Evolutionary conservation across 2,113 vertebrate genomes (phyloP).

Genomic region (Casuarius casuarius): DNA sequence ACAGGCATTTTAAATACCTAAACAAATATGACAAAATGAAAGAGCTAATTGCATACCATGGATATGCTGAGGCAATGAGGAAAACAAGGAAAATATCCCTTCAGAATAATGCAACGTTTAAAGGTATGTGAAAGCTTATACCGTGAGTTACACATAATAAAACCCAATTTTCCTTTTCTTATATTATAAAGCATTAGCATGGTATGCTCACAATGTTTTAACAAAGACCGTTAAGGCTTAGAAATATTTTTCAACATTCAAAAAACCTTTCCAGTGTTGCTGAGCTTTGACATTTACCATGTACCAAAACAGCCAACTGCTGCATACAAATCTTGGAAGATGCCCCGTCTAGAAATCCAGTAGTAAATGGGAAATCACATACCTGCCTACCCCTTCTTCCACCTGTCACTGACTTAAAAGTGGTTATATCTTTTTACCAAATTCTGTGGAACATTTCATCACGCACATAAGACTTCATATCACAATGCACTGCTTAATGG

Average conservation of each 20-base stretch:
- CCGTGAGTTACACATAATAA: neutral
- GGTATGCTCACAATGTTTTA: neutral
- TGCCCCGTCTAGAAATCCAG: neutral
- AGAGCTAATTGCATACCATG: neutral
- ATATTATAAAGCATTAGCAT: neutral
- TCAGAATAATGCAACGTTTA: neutral
- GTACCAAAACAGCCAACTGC: neutral
- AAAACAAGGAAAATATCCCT: neutral
- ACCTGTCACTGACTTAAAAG: neutral
- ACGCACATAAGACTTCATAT: neutral
- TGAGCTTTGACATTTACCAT: neutral
- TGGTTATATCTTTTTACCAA: neutral
- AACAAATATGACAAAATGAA: neutral
- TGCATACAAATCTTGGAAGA: neutral
- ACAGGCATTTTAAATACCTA: neutral
- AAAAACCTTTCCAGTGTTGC: neutral
- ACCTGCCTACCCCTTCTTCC: neutral
- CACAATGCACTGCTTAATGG: neutral
- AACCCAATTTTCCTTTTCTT: neutral
- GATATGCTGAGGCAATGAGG: neutral
- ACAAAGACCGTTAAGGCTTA: constrained; percentile 15
- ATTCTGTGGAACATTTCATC: neutral
- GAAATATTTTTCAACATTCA: neutral
- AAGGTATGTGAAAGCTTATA: neutral
- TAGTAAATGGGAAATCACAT: neutral